Conservation (phyloP, 2,113 vertebrate species). For the Leucoraja erinaceus region DNA sequence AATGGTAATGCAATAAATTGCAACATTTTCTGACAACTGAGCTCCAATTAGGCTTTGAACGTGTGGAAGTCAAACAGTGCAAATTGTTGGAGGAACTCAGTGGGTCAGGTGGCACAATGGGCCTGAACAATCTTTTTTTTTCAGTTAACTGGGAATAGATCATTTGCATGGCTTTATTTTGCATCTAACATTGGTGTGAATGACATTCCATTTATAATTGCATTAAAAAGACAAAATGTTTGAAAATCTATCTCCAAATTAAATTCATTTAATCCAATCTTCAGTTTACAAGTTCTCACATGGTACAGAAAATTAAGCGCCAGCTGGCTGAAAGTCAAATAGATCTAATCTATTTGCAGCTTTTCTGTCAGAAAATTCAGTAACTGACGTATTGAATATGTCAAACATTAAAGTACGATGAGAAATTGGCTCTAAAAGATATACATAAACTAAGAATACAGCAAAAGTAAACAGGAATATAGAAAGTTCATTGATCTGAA, state of each 20-base stretch:
- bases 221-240: not conserved
- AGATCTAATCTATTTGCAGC: not conserved
- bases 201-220: not conserved
- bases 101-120: not conserved
- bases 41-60: not conserved
- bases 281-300: not conserved
- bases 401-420: not conserved
- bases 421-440: not conserved
- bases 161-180: not conserved
- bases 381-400: not conserved
- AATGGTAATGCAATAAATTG: conserved; percentile 14
- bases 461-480: not conserved
- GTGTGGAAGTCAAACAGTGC: not conserved
- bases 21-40: not conserved
- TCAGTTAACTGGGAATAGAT: not conserved
- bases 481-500: not conserved
- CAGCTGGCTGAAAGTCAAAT: not conserved
- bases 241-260: not conserved
- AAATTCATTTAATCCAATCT: not conserved
- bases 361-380: not conserved
- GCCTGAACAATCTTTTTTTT: not conserved
- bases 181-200: not conserved
- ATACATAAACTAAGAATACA: not conserved
- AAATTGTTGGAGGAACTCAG: not conserved
- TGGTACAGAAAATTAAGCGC: not conserved